A percentile compares a stretch with the other conserved stretches of the same genome.
These are phyloP conservation scores for Cranoglanis bouderius DNA, from an alignment of 2,113 vertebrate genomes.

Conservation along the genomic window DNA sequence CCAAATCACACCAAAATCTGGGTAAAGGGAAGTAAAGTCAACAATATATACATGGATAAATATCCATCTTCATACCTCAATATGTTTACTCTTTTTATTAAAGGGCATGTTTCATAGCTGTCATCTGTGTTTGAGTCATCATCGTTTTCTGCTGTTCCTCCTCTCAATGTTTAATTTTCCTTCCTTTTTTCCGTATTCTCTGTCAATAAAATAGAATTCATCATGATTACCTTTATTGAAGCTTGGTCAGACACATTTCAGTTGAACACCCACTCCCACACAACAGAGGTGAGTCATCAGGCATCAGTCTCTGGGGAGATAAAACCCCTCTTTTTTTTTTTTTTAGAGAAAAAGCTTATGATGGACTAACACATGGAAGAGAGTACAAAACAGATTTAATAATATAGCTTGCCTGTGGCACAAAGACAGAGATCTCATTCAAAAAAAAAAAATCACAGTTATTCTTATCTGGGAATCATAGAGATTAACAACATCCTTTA, in stretches of 20 bases:
- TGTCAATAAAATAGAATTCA: slow-evolving; percentile 14
- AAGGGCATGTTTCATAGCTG: neutral
- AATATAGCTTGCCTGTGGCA: slow-evolving; percentile 11
- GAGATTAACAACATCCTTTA: neutral
- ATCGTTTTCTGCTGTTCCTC: neutral
- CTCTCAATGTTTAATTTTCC: slow-evolving; percentile 1
- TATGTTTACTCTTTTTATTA: neutral
- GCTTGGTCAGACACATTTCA: slow-evolving; percentile 2
- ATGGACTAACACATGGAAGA: neutral
- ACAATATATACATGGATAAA: neutral
- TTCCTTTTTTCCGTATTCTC: neutral
- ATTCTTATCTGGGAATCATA: neutral
- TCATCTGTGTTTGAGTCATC: slow-evolving; percentile 14
- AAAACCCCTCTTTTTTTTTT: slow-evolving; percentile 29
- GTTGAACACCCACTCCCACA: neutral
- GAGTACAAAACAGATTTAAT: slow-evolving; percentile 29
- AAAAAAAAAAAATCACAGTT: neutral
- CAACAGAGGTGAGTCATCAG: slow-evolving; percentile 42
- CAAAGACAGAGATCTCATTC: slow-evolving; percentile 6
- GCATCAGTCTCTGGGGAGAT: slow-evolving; percentile 20
- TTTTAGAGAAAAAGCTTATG: slow-evolving; percentile 33
- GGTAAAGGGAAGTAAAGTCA: neutral
- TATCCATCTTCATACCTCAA: neutral
- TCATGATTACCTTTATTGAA: slow-evolving; percentile 32
- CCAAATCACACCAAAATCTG: neutral